These are phyloP conservation scores for Perca flavescens DNA, from an alignment of 2,113 vertebrate species.

Conservation along the genomic window DNA sequence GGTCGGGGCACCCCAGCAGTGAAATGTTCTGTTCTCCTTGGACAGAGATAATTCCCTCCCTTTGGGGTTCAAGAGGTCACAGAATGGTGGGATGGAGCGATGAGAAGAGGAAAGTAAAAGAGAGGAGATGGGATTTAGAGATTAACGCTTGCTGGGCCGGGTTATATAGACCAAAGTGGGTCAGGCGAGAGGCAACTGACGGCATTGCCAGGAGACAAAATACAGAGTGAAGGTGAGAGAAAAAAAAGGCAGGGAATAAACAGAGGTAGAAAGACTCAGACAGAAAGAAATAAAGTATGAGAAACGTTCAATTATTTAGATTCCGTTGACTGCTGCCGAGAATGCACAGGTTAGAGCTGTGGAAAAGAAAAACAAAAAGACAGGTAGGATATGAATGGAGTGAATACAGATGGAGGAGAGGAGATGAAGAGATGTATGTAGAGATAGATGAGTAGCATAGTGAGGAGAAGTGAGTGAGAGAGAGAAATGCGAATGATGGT, in stretches of 20 bases:
- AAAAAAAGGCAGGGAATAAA: constrained; percentile 23
- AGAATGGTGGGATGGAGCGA: constrained; percentile 68
- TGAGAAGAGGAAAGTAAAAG: constrained; percentile 56
- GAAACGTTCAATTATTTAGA: constrained; percentile 76
- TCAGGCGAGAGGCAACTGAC: constrained; percentile 75
- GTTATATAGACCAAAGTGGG: constrained; percentile 79
- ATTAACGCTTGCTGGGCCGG: constrained; percentile 79
- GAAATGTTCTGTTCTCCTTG: constrained; percentile 67
- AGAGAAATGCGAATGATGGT: constrained; percentile 81
- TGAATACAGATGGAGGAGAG: constrained; percentile 73
- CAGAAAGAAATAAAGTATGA: constrained; percentile 57
- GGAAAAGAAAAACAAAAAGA: constrained; percentile 71
- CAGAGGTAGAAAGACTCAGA: constrained; percentile 44
- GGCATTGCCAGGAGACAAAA: constrained; percentile 59
- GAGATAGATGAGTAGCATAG: constrained; percentile 75
- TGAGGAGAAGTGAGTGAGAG: constrained; percentile 69
- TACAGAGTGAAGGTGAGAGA: constrained; percentile 26
- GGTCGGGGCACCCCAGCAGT: constrained; percentile 69
- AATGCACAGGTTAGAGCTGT: constrained; percentile 56
- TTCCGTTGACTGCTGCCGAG: constrained; percentile 59
- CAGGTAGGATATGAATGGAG: constrained; percentile 66
- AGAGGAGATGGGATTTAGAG: constrained; percentile 81
- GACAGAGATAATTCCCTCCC: constrained; percentile 79
- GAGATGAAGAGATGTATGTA: constrained; percentile 75
- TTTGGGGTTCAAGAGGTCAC: constrained; percentile 66